Evolutionary conservation across 1,140 invertebrate species (phyloP), one percentile per base, ranked within the genome.

Genomic region (Ectropis grisescens): DNA sequence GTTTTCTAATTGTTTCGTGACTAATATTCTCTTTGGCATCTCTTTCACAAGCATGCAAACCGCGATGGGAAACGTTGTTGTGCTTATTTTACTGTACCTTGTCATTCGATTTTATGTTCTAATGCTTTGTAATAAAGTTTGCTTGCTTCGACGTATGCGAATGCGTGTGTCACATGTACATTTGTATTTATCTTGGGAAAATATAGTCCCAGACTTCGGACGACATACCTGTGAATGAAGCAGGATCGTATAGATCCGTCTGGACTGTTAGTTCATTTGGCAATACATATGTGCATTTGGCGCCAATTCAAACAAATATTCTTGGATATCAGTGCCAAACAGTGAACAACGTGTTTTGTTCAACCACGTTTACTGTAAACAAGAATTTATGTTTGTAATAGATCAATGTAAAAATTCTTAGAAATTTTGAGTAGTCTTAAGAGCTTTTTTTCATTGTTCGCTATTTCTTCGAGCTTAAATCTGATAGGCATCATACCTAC

Each of bases 221-320:
- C 24, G 22, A 36, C 33, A 46, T 9, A 24, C n/a, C 22, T 40
- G 33, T 41, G 14, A 39, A 37, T 41, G 26, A 42, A 41, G 33
- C 50, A 47, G 27, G 29, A 35, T 34, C 37, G 34, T 43, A 67
- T 47, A 69, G 43, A 30, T 30, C 29, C 35, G 70, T 75, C 68
- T 75, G 70, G 58, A 53, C 54, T 59, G 55, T 69, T 61, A 66
- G 64, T 71, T 62, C 47, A 42, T 65, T 72, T 69, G 66, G 71
- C 65, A 71, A 68, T n/a, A n/a, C n/a, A n/a, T n/a, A 59, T 69
- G 42, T 69, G 66, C 64, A 71, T 59, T 76, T 76, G 71, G 71
- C 71, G 41, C 32, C 16, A 46, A 35, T 67, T 72, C 71, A 76
- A 76, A 48, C 30, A n/a, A 14, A 35, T 52, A 59, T 58, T 52